phyloP scores from a whole-genome alignment of 2,113 vertebrate genomes.

The Catagonus wagneri region DNA sequence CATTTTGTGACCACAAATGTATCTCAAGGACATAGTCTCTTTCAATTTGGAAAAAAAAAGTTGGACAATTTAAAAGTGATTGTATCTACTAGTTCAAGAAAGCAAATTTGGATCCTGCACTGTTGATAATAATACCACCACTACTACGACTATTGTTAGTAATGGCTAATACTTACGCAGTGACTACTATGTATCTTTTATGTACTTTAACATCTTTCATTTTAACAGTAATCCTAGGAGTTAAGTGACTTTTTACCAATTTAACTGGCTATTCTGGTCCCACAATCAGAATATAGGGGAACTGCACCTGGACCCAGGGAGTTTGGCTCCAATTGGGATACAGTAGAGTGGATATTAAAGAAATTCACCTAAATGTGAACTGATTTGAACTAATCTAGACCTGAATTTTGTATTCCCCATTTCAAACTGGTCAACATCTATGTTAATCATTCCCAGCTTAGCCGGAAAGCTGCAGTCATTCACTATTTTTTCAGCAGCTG shows the following conservation, averaged over 20 bases:
- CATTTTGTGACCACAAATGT: neutral
- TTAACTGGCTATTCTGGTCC: neutral
- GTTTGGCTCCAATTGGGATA: neutral
- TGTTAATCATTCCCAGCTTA: neutral
- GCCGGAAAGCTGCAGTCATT: neutral
- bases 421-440: neutral
- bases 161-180: neutral
- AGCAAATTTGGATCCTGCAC: neutral
- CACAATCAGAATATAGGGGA: neutral
- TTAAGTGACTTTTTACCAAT: neutral
- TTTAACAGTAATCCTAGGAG: neutral
- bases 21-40: conserved; percentile 25
- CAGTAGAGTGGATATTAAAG: neutral
- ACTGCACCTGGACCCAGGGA: neutral
- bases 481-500: neutral
- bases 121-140: neutral
- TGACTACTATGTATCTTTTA: neutral
- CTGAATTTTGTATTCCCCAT: neutral
- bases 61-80: neutral
- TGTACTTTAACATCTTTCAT: neutral
- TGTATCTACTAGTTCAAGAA: neutral
- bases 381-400: neutral
- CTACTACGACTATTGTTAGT: neutral
- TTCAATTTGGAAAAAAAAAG: neutral
- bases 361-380: neutral